A percentile compares a stretch with the other conserved stretches of the same genome.
Conservation (phyloP, 2,888 invertebrate species). For the Diachrysia chrysitis region DNA sequence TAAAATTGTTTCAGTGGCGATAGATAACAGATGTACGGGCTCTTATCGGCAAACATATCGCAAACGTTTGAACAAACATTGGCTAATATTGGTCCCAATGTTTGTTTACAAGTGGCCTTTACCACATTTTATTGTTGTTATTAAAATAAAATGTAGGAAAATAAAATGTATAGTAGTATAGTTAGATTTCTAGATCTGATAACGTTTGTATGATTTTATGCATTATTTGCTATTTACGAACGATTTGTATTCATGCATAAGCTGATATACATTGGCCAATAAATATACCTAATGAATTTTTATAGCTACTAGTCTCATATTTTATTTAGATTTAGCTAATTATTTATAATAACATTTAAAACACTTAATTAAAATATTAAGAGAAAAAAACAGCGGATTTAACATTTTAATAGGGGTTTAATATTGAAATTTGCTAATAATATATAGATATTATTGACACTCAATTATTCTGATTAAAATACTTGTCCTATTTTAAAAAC, state of each 20-base stretch:
- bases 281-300: conserved; percentile 8
- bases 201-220: background rate
- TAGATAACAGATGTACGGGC: conserved; percentile 70
- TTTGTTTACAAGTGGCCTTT: background rate
- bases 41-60: conserved; percentile 62
- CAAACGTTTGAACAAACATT: conserved; percentile 49
- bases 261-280: background rate
- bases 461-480: background rate
- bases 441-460: background rate
- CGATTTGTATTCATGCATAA: background rate
- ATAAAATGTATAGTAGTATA: background rate
- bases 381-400: background rate
- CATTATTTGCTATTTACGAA: background rate
- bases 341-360: conserved; percentile 18
- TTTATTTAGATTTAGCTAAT: conserved; percentile 28
- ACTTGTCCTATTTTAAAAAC: background rate
- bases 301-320: background rate
- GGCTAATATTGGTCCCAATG: conserved; percentile 20
- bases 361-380: background rate
- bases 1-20: conserved; percentile 72
- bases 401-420: conserved; percentile 5
- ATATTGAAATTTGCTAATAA: conserved; percentile 1
- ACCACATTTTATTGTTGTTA: conserved; percentile 9
- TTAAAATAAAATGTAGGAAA: background rate
- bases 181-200: conserved; percentile 2